phyloP scores from a whole-genome alignment of 1,140 invertebrate genomes.

The Drosophila rhopaloa region DNA sequence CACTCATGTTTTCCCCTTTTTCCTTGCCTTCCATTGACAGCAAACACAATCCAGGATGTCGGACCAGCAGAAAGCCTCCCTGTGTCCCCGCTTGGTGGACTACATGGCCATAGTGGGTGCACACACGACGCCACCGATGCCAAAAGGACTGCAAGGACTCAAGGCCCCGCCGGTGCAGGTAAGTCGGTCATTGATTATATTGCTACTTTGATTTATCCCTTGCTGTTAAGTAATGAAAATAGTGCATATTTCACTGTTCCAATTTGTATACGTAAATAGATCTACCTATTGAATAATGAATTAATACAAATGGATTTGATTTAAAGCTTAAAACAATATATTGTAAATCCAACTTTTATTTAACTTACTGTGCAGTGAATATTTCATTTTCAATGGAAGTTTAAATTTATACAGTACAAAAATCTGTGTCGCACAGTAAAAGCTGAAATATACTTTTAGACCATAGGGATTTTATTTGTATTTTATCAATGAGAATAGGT shows the following conservation, averaged over 20 bases:
- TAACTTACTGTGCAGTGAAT: too few relatives aligned
- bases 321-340: too few relatives aligned
- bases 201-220: neutral
- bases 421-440: too few relatives aligned
- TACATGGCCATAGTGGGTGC: slow-evolving; percentile 98
- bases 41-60: slow-evolving; percentile 67
- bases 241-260: neutral
- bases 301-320: too few relatives aligned
- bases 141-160: slow-evolving; percentile 85
- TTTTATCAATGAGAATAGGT: too few relatives aligned
- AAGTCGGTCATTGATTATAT: slow-evolving; percentile 45
- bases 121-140: slow-evolving; percentile 90
- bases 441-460: too few relatives aligned
- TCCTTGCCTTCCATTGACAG: slow-evolving; percentile 2
- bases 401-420: too few relatives aligned
- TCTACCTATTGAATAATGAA: too few relatives aligned
- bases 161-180: slow-evolving; percentile 90
- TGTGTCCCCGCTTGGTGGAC: slow-evolving; percentile 95
- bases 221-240: neutral
- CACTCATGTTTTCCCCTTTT: slow-evolving; percentile 8
- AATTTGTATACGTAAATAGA: neutral
- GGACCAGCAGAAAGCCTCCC: slow-evolving; percentile 89
- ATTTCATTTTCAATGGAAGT: too few relatives aligned
- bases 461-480: too few relatives aligned
- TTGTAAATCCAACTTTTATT: too few relatives aligned